Evolutionary conservation across 2,113 vertebrate species (phyloP), one percentile per base, ranked within the genome.

Genomic region (Echinops telfairi): DNA sequence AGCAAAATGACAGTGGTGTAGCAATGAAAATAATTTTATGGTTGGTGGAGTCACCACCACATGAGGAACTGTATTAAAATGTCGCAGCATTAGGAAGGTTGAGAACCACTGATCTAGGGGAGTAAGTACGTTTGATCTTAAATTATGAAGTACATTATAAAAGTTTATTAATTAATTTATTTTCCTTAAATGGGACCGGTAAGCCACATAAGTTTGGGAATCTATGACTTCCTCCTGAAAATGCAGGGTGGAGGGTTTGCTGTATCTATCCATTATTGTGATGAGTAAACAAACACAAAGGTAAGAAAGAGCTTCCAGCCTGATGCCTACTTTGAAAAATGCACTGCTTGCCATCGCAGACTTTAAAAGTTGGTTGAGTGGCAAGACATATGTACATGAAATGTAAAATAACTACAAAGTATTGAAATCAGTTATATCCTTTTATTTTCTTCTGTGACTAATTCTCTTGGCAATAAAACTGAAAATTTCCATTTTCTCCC

Each of bases 381-480:
- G 76, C 62, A 94, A 94, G 84, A 80, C 93, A 93, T 94, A 95
- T 89, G 91, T 43, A 96, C 82, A 90, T 93, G 79, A 96, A 97
- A 97, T 96, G 95, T 96, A 96, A 96, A 97, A 95, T 95, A 96
- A 95, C 85, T 79, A 90, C 22, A 89, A 94, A 92, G 78, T 36
- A 84, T 90, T 87, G 76, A 96, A 96, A 96, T 83, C 87, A 95
- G 85, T 93, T 68, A 80, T 58, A 87, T 88, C 82, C 47, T 86
- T 96, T 73, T 86, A 88, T 90, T 94, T 89, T 96, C 79, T 83
- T 92, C 89, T 89, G 94, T 91, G 95, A 94, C 88, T 96, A 89
- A 95, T 79, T 94, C 89, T 96, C 89, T 96, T 96, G 73, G 94
- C 96, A 77, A 62, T 82, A 93, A 5, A 68, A 93, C 53, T 85